phyloP scores from a whole-genome alignment of 2,797 vertebrate genomes.

The Tympanoctomys barrerae region DNA sequence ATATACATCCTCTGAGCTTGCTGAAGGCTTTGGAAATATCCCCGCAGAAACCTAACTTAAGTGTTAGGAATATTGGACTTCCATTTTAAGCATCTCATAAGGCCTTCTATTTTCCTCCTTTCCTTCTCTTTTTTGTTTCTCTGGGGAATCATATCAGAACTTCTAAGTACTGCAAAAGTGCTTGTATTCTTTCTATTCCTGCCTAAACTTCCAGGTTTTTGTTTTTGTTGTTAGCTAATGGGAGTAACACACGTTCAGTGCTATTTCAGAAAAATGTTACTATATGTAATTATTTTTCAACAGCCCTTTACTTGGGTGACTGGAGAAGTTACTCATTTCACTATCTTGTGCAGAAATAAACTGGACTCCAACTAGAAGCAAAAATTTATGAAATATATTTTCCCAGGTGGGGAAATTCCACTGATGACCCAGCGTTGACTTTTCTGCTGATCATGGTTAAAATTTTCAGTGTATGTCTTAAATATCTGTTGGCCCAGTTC shows the following conservation, averaged over 20 bases:
- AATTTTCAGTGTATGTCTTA: constrained; percentile 68
- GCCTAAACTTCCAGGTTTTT: not conserved
- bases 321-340: not conserved
- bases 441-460: constrained; percentile 67
- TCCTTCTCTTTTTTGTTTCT: constrained; percentile 13
- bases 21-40: not conserved
- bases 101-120: not conserved
- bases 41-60: not conserved
- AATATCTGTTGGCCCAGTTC: constrained; percentile 69
- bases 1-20: not conserved
- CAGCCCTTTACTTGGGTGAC: constrained; percentile 48
- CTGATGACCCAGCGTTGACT: constrained; percentile 45
- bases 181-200: not conserved
- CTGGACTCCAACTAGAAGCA: constrained; percentile 29
- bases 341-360: constrained; percentile 51
- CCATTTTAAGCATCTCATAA: not conserved
- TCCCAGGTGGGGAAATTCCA: not conserved
- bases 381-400: constrained; percentile 1
- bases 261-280: constrained; percentile 20
- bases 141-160: not conserved
- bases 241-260: not conserved
- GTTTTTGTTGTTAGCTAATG: not conserved
- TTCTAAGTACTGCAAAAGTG: not conserved
- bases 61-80: not conserved
- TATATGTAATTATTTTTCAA: not conserved